Conservation (phyloP, 2,888 invertebrate species). For the Lacanobia wlatinum region DNA sequence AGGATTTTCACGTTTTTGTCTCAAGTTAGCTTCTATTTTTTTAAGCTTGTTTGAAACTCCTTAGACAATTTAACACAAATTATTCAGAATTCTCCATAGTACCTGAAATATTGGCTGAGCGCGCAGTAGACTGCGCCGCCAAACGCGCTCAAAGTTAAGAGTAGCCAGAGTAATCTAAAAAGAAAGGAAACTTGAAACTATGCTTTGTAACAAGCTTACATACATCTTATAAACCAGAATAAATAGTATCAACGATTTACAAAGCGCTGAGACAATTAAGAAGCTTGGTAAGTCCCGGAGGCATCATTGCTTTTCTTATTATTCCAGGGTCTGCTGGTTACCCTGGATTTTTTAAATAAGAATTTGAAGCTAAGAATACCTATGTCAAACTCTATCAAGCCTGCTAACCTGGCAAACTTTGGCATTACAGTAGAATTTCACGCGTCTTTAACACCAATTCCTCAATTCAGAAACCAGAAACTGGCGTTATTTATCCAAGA, state of each 20-base stretch:
- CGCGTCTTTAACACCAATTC: too few species aligned
- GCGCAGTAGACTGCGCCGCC: constrained; percentile 84
- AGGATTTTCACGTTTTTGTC: too few species aligned
- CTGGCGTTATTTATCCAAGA: not conserved
- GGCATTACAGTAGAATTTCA: too few species aligned
- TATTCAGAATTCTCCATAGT: not conserved
- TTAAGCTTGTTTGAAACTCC: too few species aligned
- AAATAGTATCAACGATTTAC: not conserved
- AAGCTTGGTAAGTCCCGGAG: not conserved
- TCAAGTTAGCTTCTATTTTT: too few species aligned
- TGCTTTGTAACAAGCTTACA: not conserved
- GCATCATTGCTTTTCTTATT: not conserved
- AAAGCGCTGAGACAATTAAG: not conserved
- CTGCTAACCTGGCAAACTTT: too few species aligned
- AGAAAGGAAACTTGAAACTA: constrained; percentile 1
- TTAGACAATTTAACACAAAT: not conserved
- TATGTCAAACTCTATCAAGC: too few species aligned
- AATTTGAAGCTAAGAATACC: too few species aligned
- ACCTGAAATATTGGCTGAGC: constrained; percentile 77
- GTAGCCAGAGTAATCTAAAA: constrained; percentile 78
- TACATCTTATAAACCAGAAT: not conserved
- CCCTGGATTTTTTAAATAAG: too few species aligned
- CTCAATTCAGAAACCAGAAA: too few species aligned
- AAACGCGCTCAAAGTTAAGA: constrained; percentile 79
- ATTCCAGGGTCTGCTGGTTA: too few species aligned